These are phyloP conservation scores for Pristionchus japonicus DNA, from an alignment of 2,888 invertebrate genomes.

Conservation along the genomic window DNA sequence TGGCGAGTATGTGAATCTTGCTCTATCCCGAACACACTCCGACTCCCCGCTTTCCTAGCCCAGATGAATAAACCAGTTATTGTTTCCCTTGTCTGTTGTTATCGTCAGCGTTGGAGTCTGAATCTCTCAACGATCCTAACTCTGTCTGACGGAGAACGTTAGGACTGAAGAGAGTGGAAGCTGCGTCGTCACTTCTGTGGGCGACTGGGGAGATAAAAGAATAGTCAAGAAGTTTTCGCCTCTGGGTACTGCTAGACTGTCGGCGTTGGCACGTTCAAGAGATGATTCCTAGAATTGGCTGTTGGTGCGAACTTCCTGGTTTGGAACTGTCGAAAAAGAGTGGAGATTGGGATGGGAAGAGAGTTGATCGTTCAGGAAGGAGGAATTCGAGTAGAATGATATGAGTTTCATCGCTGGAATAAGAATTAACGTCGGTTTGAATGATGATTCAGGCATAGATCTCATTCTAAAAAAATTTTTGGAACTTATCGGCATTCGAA, in stretches of 20 bases:
- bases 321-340: too few relatives aligned
- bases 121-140: neutral
- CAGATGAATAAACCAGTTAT: constrained; percentile 30
- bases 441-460: neutral
- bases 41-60: neutral
- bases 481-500: too few relatives aligned
- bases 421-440: neutral
- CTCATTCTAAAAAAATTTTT: neutral
- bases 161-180: neutral
- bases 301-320: neutral
- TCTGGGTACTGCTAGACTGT: neutral
- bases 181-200: neutral
- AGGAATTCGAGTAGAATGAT: neutral
- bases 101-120: neutral
- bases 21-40: neutral
- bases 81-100: neutral
- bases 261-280: neutral
- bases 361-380: too few relatives aligned
- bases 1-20: neutral
- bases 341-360: too few relatives aligned
- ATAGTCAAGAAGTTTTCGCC: neutral
- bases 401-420: neutral
- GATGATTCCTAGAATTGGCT: neutral
- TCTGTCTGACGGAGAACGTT: neutral
- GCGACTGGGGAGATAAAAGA: neutral